A percentile compares a stretch with the other conserved stretches of the same genome.
Conservation (phyloP, 2,797 vertebrate species). For the Pangasius djambal region DNA sequence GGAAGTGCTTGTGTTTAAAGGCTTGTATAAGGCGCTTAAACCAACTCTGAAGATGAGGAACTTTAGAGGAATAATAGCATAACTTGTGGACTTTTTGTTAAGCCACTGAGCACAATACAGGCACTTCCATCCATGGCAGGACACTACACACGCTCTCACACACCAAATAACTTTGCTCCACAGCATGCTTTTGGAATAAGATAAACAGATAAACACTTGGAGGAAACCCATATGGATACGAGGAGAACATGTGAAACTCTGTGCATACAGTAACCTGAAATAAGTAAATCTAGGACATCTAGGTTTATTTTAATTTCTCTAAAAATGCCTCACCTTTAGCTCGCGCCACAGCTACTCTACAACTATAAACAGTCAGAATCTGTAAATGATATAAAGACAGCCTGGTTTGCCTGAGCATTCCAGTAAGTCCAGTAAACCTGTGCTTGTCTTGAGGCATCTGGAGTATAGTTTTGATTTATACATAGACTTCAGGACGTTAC, state of each 20-base stretch:
- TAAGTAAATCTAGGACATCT: not conserved
- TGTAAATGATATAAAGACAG: not conserved
- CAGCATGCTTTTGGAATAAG: not conserved
- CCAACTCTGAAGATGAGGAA: not conserved
- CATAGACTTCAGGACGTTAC: not conserved
- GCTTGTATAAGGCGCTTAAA: not conserved
- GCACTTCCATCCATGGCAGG: not conserved
- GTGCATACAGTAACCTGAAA: not conserved
- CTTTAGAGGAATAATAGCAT: not conserved
- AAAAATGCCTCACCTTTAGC: not conserved
- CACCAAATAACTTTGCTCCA: not conserved
- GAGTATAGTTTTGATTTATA: constrained; percentile 23
- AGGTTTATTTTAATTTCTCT: not conserved
- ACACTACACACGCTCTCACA: not conserved
- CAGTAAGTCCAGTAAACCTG: not conserved
- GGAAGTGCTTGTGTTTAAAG: not conserved
- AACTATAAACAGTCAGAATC: not conserved
- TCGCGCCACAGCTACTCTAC: not conserved
- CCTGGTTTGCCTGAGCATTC: not conserved
- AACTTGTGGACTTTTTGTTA: not conserved
- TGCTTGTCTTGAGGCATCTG: not conserved
- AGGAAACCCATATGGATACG: not conserved
- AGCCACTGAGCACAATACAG: not conserved
- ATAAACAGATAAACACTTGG: not conserved
- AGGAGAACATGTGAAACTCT: not conserved